A percentile compares a stretch with the other conserved stretches of the same genome.
Evolutionary conservation across 1,140 invertebrate genomes (phyloP).

Genomic region (Pomacea maculata): DNA sequence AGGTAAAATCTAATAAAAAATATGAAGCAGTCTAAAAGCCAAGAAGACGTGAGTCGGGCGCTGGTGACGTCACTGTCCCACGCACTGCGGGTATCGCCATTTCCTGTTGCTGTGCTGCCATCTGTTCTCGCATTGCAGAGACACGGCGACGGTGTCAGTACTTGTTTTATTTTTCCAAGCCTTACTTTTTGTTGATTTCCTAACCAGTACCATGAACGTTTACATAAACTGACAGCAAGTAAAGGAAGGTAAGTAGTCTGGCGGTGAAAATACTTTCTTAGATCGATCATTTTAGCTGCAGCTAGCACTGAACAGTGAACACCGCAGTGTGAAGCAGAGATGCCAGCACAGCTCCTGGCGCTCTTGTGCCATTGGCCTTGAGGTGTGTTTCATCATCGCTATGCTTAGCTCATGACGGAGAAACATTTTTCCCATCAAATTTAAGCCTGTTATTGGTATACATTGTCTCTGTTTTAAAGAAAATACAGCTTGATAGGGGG

Average conservation of each 20-base stretch:
- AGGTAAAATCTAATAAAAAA: not conserved
- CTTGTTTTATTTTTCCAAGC: too few species aligned
- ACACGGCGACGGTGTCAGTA: too few species aligned
- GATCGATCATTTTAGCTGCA: not conserved
- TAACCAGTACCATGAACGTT: too few species aligned
- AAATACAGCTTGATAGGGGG: too few species aligned
- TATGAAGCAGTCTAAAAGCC: not conserved
- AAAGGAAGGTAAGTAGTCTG: too few species aligned
- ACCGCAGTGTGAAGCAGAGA: not conserved
- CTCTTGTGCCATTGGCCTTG: too few species aligned
- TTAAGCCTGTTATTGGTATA: too few species aligned
- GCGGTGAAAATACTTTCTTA: not conserved
- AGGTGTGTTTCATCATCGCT: conserved; percentile 18
- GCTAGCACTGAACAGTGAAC: not conserved
- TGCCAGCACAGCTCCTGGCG: not conserved
- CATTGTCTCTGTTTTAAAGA: too few species aligned
- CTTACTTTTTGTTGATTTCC: too few species aligned
- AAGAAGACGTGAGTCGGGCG: not conserved
- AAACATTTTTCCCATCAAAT: too few species aligned
- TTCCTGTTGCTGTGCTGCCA: conserved; percentile 14
- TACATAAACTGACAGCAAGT: too few species aligned
- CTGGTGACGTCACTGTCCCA: conserved; percentile 14
- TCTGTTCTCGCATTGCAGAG: too few species aligned
- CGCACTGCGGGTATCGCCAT: conserved; percentile 4
- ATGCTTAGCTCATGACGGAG: not conserved